Percentiles rank a stretch among this genome's conserved stretches.
Conservation (phyloP, 2,113 vertebrate genomes). For the Sula dactylatra region DNA sequence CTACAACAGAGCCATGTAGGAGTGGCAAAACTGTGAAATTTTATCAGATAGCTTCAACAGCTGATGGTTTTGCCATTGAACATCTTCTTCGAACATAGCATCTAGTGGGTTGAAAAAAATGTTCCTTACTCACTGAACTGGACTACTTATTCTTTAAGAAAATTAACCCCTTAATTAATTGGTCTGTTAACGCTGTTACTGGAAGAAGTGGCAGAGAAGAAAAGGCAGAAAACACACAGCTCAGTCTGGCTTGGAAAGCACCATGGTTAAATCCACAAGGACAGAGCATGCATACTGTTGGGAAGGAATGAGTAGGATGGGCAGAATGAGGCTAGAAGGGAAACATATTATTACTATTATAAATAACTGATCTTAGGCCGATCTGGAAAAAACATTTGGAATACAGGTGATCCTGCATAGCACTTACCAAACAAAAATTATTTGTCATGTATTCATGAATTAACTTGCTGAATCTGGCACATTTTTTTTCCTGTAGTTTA, state of each 20-base stretch:
- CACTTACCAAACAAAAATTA: not conserved
- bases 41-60: not conserved
- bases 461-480: not conserved
- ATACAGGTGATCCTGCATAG: not conserved
- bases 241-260: not conserved
- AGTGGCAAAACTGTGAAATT: not conserved
- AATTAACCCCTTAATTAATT: not conserved
- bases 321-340: not conserved
- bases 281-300: not conserved
- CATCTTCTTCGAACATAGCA: not conserved
- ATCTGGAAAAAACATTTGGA: not conserved
- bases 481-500: not conserved
- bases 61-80: not conserved
- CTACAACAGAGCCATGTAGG: accelerated
- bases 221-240: not conserved
- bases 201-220: not conserved
- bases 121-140: not conserved
- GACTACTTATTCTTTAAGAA: not conserved
- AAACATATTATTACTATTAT: not conserved
- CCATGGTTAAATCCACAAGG: not conserved
- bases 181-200: not conserved
- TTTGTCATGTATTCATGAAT: not conserved
- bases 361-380: not conserved
- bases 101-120: not conserved
- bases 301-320: not conserved